Evolutionary conservation across 2,797 vertebrate genomes (phyloP), one percentile per base, ranked within the genome.

Genomic region (Nyctibius grandis): DNA sequence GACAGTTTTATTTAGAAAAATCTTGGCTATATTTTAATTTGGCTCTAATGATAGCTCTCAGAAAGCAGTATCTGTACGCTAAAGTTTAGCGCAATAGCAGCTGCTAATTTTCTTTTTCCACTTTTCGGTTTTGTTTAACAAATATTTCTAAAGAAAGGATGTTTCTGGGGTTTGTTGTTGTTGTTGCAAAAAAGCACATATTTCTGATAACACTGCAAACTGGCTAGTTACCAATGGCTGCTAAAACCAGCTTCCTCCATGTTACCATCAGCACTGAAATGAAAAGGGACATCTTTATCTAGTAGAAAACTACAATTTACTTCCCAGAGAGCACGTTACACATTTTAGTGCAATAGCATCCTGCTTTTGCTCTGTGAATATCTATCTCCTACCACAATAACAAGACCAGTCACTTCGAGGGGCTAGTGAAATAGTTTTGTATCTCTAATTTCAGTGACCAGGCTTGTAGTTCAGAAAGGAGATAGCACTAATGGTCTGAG

Each of bases 1-100:
- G 97, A 96, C 96, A 96, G 96, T 96, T 97, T 98, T 97, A 97
- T 98, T 98, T 93, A 95, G 92, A 96, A 92, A 97, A 97, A 95
- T 76, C 76, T 96, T 80, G 19, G 91, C 85, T 97, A 87, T 95
- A 88, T 97, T 97, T 98, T 97, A 97, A 97, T 97, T 97, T 93
- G 81, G 68, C 70, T 96, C 51, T 97, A 97, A 97, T 94, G 81
- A 96, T 92, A 91, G 91, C 76, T 97, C 96, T 95, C 91, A 92
- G 78, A 95, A 97, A 97, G 91, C 87, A 64, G 81, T 85, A 78
- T 91, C 82, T 93, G 38, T 88, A 86, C 34, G 57, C 82, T 95
- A 85, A 97, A 91, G 75, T 95, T 97, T 89, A 91, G 75, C 74
- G 73, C 87, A 88, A 65, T 53, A 90, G 84, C 91, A 97, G 94